Percentiles rank a stretch among this genome's conserved stretches.
phyloP scores from a whole-genome alignment of 2,888 invertebrate genomes.

The Drosophila limbata region DNA sequence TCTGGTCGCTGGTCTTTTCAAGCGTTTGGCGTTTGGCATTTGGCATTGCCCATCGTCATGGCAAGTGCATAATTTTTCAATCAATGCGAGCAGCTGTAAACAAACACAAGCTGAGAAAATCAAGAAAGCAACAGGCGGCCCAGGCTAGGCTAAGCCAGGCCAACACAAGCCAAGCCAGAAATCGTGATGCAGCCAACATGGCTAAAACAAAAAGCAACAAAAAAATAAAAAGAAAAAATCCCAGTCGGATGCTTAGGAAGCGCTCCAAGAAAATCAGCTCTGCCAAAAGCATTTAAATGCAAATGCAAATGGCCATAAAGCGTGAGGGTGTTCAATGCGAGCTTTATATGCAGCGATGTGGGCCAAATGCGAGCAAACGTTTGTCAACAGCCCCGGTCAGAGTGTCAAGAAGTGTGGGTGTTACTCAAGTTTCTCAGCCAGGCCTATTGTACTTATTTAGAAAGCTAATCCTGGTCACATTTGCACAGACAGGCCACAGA shows the following conservation, averaged over 20 bases:
- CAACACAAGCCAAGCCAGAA: conserved; percentile 25
- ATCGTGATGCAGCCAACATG: conserved; percentile 60
- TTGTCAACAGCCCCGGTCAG: conserved; percentile 58
- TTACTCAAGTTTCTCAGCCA: conserved; percentile 13
- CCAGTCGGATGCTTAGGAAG: conserved; percentile 51
- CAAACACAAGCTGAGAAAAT: conserved; percentile 62
- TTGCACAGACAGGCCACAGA: conserved; percentile 33
- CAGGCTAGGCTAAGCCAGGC: conserved; percentile 8
- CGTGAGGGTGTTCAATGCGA: conserved; percentile 80
- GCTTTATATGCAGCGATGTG: conserved; percentile 79
- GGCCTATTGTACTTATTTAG: conserved; percentile 52
- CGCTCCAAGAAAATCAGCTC: conserved; percentile 41
- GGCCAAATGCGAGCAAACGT: conserved; percentile 77
- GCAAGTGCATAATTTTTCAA: conserved; percentile 80
- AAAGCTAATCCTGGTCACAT: conserved; percentile 47
- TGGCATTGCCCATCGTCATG: conserved; percentile 78
- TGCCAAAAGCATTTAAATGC: conserved; percentile 77
- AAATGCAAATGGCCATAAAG: conserved; percentile 78
- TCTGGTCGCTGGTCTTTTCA: conserved; percentile 35
- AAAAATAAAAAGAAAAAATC: neutral
- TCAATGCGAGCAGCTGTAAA: conserved; percentile 81
- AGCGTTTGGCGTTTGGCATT: conserved; percentile 63
- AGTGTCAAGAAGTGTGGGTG: conserved; percentile 73
- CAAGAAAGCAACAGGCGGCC: conserved; percentile 54
- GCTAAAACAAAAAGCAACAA: conserved; percentile 12